phyloP scores from a whole-genome alignment of 2,113 vertebrate genomes.

The Alethe castanea region DNA sequence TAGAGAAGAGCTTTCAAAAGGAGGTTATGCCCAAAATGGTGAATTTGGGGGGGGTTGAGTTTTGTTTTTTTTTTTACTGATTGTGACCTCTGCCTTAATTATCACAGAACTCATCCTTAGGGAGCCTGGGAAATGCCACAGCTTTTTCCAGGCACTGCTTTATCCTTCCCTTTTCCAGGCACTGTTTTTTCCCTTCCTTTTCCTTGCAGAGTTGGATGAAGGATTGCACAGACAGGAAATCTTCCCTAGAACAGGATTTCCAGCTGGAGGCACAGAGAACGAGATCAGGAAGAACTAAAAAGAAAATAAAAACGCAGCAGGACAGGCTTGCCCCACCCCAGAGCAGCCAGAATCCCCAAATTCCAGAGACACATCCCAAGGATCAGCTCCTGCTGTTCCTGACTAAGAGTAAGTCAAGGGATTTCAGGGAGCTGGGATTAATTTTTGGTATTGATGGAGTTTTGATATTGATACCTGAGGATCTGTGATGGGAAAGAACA shows the following conservation, averaged over 20 bases:
- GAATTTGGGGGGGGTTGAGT: too few species aligned
- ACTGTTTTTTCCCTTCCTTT: not conserved
- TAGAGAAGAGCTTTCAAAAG: not conserved
- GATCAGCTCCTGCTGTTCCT: conserved; percentile 2
- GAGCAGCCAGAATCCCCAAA: not conserved
- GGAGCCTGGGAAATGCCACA: not conserved
- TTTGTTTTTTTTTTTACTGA: too few species aligned
- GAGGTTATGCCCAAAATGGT: not conserved
- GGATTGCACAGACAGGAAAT: not conserved
- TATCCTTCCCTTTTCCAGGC: not conserved
- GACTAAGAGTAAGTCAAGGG: not conserved
- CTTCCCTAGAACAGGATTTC: not conserved
- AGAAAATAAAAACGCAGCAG: not conserved
- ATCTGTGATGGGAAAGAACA: too few species aligned
- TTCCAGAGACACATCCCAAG: not conserved
- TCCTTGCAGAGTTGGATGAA: not conserved
- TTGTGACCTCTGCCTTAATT: not conserved
- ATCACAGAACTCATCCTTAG: not conserved
- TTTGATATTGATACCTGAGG: too few species aligned
- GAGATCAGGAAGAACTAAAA: not conserved
- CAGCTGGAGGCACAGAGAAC: not conserved
- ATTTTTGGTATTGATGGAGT: too few species aligned
- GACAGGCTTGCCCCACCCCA: too few species aligned
- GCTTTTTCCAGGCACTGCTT: not conserved
- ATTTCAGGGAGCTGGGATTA: too few species aligned